phyloP scores from a whole-genome alignment of 92 coral and sea anemone species.

The Meandrina meandrites region DNA sequence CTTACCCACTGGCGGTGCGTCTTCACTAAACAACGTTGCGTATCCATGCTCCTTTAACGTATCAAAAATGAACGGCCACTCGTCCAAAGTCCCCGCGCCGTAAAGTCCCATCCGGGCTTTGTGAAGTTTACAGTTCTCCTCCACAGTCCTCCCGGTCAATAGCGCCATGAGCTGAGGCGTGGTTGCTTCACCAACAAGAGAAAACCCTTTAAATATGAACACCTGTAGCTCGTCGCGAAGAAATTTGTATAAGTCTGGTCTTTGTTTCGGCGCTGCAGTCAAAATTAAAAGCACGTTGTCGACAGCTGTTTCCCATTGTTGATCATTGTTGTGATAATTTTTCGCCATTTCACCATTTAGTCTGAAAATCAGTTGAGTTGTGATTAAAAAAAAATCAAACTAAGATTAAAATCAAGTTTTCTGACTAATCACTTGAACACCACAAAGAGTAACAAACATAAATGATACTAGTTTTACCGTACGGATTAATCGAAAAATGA shows the following conservation, averaged over 20 bases:
- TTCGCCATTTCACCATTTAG: not conserved
- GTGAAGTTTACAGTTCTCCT: constrained; percentile 70
- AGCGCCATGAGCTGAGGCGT: constrained; percentile 78
- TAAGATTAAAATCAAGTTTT: too few species aligned
- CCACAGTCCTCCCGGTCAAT: constrained; percentile 69
- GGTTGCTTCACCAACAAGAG: constrained; percentile 74
- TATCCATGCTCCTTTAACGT: constrained; percentile 70
- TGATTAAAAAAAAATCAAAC: too few species aligned
- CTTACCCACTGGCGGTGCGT: constrained; percentile 71
- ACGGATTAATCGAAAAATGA: too few species aligned
- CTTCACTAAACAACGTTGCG: constrained; percentile 90
- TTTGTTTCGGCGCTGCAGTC: not conserved
- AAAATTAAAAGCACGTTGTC: not conserved
- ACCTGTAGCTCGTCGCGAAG: constrained; percentile 67
- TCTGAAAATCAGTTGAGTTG: not conserved
- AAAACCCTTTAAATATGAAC: constrained; percentile 72
- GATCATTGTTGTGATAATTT: not conserved
- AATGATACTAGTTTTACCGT: too few species aligned
- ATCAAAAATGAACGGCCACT: constrained; percentile 91
- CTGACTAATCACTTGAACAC: too few species aligned
- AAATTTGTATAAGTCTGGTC: constrained; percentile 56
- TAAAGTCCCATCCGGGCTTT: constrained; percentile 78
- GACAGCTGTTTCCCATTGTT: not conserved
- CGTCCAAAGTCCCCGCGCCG: constrained; percentile 63
- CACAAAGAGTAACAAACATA: not conserved